Evolutionary conservation across 53 echinoderm and acorn worm genomes (phyloP).

Genomic region (Pentamera pediparva): DNA sequence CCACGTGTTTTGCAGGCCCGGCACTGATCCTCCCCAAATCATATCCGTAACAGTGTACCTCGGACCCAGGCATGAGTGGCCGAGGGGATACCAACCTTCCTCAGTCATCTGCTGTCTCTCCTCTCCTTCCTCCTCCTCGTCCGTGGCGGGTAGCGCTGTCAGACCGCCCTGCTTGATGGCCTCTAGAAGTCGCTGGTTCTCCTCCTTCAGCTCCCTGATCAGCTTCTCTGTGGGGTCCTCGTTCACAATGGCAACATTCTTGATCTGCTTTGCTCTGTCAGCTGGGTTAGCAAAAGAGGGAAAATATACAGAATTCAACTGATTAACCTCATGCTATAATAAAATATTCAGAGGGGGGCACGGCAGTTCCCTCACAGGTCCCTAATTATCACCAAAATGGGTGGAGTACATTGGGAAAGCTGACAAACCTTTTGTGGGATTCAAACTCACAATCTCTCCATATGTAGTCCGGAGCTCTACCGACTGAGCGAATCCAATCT

Average conservation of each 20-base stretch:
- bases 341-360: too few species aligned
- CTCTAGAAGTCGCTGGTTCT: slow-evolving; percentile 75
- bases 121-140: slow-evolving; percentile 54
- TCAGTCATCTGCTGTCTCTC: slow-evolving; percentile 79
- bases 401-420: too few species aligned
- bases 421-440: too few species aligned
- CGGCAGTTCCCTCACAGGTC: too few species aligned
- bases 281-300: slow-evolving; percentile 50
- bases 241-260: slow-evolving; percentile 87
- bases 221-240: slow-evolving; percentile 98
- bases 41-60: too few species aligned
- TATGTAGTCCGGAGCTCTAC: too few species aligned
- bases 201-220: slow-evolving; percentile 94
- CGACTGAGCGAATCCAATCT: too few species aligned
- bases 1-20: too few species aligned
- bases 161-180: slow-evolving; percentile 85
- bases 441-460: too few species aligned
- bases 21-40: too few species aligned
- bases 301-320: neutral
- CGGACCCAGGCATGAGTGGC: too few species aligned
- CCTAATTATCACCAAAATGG: too few species aligned
- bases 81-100: slow-evolving; percentile 79
- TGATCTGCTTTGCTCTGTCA: slow-evolving; percentile 98
- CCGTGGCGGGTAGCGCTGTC: slow-evolving; percentile 36
- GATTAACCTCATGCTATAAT: neutral